Conservation (phyloP, 2,888 invertebrate genomes). For the Lepidochitona cinerea region DNA sequence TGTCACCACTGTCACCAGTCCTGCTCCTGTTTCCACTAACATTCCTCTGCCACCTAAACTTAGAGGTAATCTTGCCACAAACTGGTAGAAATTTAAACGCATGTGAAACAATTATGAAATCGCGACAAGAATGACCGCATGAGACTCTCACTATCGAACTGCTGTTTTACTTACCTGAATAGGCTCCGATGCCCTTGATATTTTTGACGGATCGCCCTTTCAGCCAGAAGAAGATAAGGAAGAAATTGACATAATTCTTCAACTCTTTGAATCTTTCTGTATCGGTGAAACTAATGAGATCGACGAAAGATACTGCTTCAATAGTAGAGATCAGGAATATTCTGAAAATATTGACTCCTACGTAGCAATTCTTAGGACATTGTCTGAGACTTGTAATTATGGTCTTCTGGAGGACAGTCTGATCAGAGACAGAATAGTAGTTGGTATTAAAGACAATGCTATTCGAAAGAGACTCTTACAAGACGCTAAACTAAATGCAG, state of each 20-base stretch:
- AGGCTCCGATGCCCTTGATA: not conserved
- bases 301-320: constrained; percentile 25
- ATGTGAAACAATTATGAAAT: not conserved
- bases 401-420: constrained; percentile 1
- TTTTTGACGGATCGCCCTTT: constrained; percentile 14
- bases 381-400: not conserved
- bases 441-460: constrained; percentile 21
- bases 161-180: not conserved
- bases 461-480: constrained; percentile 18
- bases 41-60: not conserved
- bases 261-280: constrained; percentile 15
- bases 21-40: not conserved
- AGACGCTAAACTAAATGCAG: constrained; percentile 16
- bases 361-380: not conserved
- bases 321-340: constrained; percentile 15
- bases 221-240: constrained; percentile 7
- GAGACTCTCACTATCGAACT: not conserved
- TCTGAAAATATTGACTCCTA: constrained; percentile 21
- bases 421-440: constrained; percentile 20
- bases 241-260: constrained; percentile 5
- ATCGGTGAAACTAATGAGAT: too few relatives aligned
- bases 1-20: not conserved
- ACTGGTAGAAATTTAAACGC: not conserved
- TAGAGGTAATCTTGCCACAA: not conserved
- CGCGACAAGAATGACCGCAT: not conserved